phyloP scores from a whole-genome alignment of 2,797 vertebrate genomes.

The Pseudocheirus occidentalis region DNA sequence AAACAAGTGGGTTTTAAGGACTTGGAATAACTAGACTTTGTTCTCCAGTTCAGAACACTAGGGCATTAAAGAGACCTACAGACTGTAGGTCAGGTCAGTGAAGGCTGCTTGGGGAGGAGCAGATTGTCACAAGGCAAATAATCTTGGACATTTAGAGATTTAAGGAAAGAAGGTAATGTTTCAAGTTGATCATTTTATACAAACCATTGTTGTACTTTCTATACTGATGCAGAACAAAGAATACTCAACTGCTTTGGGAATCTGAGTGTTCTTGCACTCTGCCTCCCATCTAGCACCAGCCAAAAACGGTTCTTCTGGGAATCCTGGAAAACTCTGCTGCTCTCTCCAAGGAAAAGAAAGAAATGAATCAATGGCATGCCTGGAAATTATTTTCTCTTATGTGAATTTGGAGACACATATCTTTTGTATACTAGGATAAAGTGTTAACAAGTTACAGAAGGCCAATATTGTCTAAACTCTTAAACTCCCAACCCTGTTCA shows the following conservation, averaged over 20 bases:
- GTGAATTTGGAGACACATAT: neutral
- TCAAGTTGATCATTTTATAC: neutral
- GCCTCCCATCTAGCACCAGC: neutral
- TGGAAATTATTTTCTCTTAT: neutral
- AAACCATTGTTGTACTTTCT: neutral
- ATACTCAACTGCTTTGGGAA: neutral
- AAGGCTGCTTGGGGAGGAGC: neutral
- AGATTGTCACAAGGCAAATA: neutral
- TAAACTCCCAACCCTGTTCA: neutral
- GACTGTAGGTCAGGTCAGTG: neutral
- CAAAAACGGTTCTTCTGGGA: neutral
- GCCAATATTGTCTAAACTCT: neutral
- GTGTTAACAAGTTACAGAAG: neutral
- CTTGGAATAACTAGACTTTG: constrained; percentile 22
- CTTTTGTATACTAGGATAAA: neutral
- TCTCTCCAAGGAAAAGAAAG: neutral
- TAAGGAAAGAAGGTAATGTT: neutral
- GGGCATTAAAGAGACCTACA: neutral
- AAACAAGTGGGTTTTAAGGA: neutral
- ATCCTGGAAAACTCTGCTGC: neutral
- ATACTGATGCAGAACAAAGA: neutral
- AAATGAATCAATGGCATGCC: neutral
- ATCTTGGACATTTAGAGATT: neutral
- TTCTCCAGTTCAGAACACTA: constrained; percentile 42
- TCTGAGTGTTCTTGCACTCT: neutral